Conservation (phyloP, 2,113 vertebrate species). For the Fregetta grallaria region DNA sequence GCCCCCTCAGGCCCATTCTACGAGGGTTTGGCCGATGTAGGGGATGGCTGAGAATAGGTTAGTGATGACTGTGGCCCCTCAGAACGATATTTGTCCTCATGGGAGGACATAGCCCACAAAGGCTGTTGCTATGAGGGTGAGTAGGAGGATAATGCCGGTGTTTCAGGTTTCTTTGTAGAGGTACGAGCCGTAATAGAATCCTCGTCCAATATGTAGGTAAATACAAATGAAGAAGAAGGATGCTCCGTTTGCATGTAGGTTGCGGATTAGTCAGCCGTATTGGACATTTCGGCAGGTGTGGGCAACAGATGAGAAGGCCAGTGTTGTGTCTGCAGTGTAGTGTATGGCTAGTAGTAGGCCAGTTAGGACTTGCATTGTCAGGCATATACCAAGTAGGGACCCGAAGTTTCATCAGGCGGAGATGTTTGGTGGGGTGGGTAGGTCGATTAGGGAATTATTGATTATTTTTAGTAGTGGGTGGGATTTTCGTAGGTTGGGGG, state of each 20-base stretch:
- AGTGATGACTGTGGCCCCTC: too few relatives aligned
- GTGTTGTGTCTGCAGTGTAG: not conserved
- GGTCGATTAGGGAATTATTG: not conserved
- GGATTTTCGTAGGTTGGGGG: not conserved
- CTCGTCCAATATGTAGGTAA: not conserved
- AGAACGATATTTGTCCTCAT: too few relatives aligned
- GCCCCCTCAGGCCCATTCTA: too few relatives aligned
- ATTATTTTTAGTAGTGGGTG: not conserved
- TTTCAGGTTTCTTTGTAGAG: too few relatives aligned
- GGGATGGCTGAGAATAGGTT: too few relatives aligned
- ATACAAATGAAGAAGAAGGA: conserved; percentile 42
- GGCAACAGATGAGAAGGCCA: not conserved
- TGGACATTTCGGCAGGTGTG: conserved; percentile 21
- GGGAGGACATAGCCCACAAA: too few relatives aligned
- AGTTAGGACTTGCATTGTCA: not conserved
- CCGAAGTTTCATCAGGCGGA: conserved; percentile 55
- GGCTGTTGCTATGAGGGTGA: too few relatives aligned
- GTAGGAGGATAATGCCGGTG: too few relatives aligned
- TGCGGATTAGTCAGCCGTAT: not conserved
- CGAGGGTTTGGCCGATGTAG: too few relatives aligned
- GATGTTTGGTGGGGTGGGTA: conserved; percentile 12
- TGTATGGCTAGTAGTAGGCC: not conserved
- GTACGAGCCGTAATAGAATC: not conserved
- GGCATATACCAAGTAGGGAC: not conserved
- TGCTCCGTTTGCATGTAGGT: not conserved